Conservation (phyloP, 2,797 vertebrate species). For the Cossypha dichroa region DNA sequence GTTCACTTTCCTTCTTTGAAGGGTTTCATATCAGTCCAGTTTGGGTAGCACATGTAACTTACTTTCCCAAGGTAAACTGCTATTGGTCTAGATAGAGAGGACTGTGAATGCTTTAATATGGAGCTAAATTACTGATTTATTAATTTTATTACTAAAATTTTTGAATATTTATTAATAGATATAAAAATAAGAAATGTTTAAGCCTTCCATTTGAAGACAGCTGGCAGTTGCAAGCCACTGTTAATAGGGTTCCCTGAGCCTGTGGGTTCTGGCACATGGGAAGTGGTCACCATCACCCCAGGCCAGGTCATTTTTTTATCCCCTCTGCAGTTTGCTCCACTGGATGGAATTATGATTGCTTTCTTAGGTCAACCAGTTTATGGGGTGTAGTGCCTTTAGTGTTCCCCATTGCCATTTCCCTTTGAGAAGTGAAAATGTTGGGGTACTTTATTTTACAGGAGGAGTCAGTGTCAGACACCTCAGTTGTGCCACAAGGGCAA, state of each 20-base stretch:
- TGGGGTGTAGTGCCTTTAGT: background rate
- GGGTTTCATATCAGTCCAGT: background rate
- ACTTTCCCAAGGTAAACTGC: background rate
- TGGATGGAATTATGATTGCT: background rate
- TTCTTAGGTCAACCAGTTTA: background rate
- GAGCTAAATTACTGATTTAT: background rate
- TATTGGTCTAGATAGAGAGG: background rate
- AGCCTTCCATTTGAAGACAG: background rate
- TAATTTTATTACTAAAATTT: background rate
- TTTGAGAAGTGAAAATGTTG: background rate
- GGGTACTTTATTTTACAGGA: background rate
- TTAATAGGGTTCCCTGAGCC: background rate
- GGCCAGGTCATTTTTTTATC: background rate
- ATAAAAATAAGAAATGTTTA: background rate
- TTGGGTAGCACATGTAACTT: background rate
- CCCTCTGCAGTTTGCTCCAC: background rate
- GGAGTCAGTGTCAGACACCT: background rate
- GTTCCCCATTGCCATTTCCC: background rate
- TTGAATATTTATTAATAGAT: background rate
- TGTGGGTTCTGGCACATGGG: fast-evolving
- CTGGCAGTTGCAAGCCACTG: background rate
- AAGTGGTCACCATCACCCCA: background rate
- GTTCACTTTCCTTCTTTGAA: background rate
- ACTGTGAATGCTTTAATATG: background rate
- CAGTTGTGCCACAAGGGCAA: background rate